A percentile compares a stretch with the other conserved stretches of the same genome.
These are phyloP conservation scores for Drosophila limbata DNA, from an alignment of 2,888 invertebrate species.

Conservation along the genomic window DNA sequence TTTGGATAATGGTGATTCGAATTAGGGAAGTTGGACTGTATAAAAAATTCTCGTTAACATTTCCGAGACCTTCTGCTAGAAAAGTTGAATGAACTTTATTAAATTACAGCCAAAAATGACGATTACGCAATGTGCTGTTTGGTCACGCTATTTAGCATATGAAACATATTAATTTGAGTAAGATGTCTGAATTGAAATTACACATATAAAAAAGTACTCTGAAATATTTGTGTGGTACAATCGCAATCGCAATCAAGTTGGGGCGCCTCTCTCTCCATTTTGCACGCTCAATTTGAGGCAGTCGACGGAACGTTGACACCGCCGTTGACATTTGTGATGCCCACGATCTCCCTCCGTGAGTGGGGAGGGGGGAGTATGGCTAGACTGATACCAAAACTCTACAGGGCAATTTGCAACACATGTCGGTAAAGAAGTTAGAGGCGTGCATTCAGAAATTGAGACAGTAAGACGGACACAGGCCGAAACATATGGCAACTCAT, in stretches of 20 bases:
- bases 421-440: constrained; percentile 36
- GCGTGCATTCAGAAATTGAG: constrained; percentile 28
- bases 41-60: too few species aligned
- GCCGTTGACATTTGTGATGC: constrained; percentile 18
- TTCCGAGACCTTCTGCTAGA: neutral
- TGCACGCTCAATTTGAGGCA: constrained; percentile 76
- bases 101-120: neutral
- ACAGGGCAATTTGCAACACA: constrained; percentile 59
- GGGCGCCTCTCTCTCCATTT: constrained; percentile 52
- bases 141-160: constrained; percentile 52
- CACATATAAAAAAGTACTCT: neutral
- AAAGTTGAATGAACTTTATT: constrained; percentile 51
- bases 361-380: constrained; percentile 7
- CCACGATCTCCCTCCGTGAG: constrained; percentile 4
- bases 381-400: constrained; percentile 30
- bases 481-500: constrained; percentile 61
- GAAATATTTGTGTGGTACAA: constrained; percentile 4
- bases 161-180: constrained; percentile 56
- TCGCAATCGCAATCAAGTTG: constrained; percentile 3
- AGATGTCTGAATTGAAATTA: constrained; percentile 20
- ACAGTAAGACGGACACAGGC: neutral
- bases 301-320: constrained; percentile 64
- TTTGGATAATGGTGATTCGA: too few species aligned
- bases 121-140: constrained; percentile 36
- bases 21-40: too few species aligned